Percentiles rank a stretch among this genome's conserved stretches.
Evolutionary conservation across 2,888 invertebrate genomes (phyloP).

Genomic region (Stenotaenia linearis): DNA sequence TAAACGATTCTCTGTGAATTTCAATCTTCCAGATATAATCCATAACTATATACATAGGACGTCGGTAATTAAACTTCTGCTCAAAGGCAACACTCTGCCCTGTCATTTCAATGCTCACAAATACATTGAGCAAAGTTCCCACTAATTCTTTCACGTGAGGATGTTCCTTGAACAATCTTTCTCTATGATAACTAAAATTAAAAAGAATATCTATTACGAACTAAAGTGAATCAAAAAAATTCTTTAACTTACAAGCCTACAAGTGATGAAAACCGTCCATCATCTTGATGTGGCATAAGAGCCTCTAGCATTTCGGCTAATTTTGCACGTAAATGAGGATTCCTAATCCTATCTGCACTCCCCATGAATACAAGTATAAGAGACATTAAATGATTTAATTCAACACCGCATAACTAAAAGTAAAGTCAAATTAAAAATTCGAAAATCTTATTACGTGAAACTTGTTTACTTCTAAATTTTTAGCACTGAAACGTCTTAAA

Average conservation of each 20-base stretch:
- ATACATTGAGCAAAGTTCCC: slow-evolving; percentile 75
- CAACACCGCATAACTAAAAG: slow-evolving; percentile 37
- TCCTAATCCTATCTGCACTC: slow-evolving; percentile 69
- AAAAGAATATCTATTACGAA: too few relatives aligned
- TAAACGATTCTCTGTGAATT: slow-evolving; percentile 69
- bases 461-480: slow-evolving; percentile 55
- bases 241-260: slow-evolving; percentile 8
- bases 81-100: slow-evolving; percentile 93
- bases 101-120: slow-evolving; percentile 96
- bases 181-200: slow-evolving; percentile 43
- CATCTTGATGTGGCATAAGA: slow-evolving; percentile 66
- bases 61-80: slow-evolving; percentile 91
- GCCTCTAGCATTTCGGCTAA: slow-evolving; percentile 84
- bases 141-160: slow-evolving; percentile 66
- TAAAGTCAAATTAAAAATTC: not conserved
- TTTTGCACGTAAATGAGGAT: slow-evolving; percentile 86
- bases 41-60: slow-evolving; percentile 91
- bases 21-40: slow-evolving; percentile 81
- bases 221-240: too few relatives aligned
- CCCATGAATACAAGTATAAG: slow-evolving; percentile 85
- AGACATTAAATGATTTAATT: slow-evolving; percentile 47
- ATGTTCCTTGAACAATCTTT: slow-evolving; percentile 68
- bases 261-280: slow-evolving; percentile 41
- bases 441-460: not conserved
- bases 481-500: slow-evolving; percentile 59